Percentiles rank a stretch among this genome's conserved stretches.
phyloP scores from a whole-genome alignment of 2,888 invertebrate genomes.

The Dinocampus coccinellae region DNA sequence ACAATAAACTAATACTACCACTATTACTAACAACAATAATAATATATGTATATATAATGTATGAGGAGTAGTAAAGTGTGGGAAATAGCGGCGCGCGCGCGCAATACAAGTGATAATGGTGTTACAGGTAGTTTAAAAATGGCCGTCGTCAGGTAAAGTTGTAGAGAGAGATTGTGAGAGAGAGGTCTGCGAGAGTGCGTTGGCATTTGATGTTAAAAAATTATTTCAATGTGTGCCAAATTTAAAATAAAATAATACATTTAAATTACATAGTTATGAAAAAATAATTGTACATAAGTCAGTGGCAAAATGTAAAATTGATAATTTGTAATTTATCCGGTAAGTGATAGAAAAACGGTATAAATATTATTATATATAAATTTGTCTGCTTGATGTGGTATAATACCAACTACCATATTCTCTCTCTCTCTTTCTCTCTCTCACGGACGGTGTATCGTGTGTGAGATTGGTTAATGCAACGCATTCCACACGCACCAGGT shows the following conservation, averaged over 20 bases:
- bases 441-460: slow-evolving; percentile 1
- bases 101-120: slow-evolving; percentile 21
- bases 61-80: no score
- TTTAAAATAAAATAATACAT: background rate
- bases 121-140: slow-evolving; percentile 67
- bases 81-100: slow-evolving; percentile 45
- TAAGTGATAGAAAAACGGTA: background rate
- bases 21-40: background rate
- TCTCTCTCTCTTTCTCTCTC: background rate
- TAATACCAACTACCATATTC: background rate
- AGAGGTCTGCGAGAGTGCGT: slow-evolving; percentile 48
- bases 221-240: background rate
- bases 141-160: slow-evolving; percentile 63
- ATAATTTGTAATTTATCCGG: background rate
- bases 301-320: background rate
- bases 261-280: background rate
- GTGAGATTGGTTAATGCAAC: slow-evolving; percentile 20
- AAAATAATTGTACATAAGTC: background rate
- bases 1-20: no score
- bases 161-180: slow-evolving; percentile 26
- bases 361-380: background rate
- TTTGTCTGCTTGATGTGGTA: background rate
- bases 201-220: slow-evolving; percentile 45
- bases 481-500: slow-evolving; percentile 20
- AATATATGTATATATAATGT: background rate